Evolutionary conservation across 2,888 invertebrate genomes (phyloP).

Genomic region (Diarsia rubi): DNA sequence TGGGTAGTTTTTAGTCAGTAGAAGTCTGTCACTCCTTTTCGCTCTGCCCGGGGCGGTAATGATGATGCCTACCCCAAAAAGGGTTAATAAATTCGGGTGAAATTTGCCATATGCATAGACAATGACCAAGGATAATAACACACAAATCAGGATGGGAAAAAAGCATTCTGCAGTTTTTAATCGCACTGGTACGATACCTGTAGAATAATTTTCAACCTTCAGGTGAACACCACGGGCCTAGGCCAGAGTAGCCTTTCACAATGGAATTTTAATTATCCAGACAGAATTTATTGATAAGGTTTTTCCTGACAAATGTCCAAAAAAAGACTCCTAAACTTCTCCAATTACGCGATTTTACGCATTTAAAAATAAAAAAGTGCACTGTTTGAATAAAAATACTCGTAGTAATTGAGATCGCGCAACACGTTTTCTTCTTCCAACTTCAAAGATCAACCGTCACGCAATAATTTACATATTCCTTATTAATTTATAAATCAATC

Average conservation of each 20-base stretch:
- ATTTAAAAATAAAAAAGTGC: background rate
- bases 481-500: background rate
- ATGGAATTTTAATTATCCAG: background rate
- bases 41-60: too few relatives aligned
- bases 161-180: background rate
- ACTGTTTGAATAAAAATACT: background rate
- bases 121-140: background rate
- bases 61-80: too few relatives aligned
- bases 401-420: background rate
- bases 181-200: background rate
- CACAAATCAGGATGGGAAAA: background rate
- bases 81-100: background rate
- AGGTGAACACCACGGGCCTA: too few relatives aligned
- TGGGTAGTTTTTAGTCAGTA: too few relatives aligned
- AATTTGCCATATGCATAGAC: background rate
- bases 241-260: too few relatives aligned
- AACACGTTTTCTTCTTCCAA: background rate
- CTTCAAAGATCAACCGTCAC: background rate
- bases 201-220: background rate
- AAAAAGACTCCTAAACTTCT: too few relatives aligned
- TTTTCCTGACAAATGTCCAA: too few relatives aligned
- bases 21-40: too few relatives aligned
- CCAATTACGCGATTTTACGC: too few relatives aligned
- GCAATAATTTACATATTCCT: background rate
- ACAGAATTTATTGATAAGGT: too few relatives aligned